These are phyloP conservation scores for Atta cephalotes DNA, from an alignment of 1,140 invertebrate species.

Conservation along the genomic window DNA sequence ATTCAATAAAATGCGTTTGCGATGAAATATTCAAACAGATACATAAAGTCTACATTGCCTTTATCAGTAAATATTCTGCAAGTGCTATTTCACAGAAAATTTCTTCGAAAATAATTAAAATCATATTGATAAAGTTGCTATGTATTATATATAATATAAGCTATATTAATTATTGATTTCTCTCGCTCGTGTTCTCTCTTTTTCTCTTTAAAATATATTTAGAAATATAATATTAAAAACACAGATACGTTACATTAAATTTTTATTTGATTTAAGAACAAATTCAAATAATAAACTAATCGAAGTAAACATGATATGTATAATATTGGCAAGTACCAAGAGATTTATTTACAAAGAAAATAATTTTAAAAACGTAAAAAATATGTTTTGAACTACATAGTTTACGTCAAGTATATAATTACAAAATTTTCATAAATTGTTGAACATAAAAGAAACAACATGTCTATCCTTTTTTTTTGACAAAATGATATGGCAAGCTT, in stretches of 20 bases:
- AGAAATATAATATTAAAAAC: conserved; percentile 14
- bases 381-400: neutral
- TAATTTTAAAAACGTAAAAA: neutral
- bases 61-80: conserved; percentile 14
- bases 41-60: neutral
- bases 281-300: neutral
- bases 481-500: conserved; percentile 15
- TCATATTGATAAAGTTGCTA: neutral
- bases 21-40: neutral
- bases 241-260: conserved; percentile 1
- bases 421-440: neutral
- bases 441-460: neutral
- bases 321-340: neutral
- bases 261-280: conserved; percentile 9
- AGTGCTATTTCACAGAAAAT: neutral
- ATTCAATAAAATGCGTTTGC: neutral
- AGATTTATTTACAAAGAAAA: neutral
- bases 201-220: neutral
- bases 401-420: conserved; percentile 18
- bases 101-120: conserved; percentile 1
- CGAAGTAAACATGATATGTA: conserved; percentile 10
- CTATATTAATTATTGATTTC: neutral
- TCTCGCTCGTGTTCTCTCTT: neutral
- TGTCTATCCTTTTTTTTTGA: neutral
- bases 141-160: neutral